Evolutionary conservation across 2,888 invertebrate species (phyloP), one percentile per base, ranked within the genome.

Genomic region (Hesperia comma): DNA sequence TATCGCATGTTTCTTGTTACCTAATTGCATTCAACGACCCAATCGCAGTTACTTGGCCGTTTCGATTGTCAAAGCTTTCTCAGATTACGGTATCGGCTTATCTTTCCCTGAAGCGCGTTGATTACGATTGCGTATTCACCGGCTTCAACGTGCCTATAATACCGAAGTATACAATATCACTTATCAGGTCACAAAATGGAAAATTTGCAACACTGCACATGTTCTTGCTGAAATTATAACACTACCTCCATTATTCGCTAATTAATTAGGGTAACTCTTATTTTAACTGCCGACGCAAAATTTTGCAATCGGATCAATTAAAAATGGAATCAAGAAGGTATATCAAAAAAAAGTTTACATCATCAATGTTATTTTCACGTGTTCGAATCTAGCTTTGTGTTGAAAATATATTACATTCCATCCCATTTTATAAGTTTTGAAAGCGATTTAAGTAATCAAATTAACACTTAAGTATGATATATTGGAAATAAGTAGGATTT

Each of bases 1-100:
- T 87, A 88, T 88, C 88, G 85, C 81, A 76, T 85, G 91, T 88
- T 88, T 91, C 91, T 88, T 86, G 82, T 91, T 91, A 88, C 91
- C 82, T 77, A 78, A 78, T 85, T 86, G 84, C 85, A 85, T 85
- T 84, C 84, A 86, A 79, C 82, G 66, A 67, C 53, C 32, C 19
- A 60, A 66, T 54, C 54, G 66, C 60, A 67, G 66, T 60, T 55
- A 55, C 66, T 61, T 55, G 54, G 43, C 46, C 66, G 37, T 33
- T 46, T 69, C 70, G 77, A 79, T 81, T 80, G 77, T 80, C 79
- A 81, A 85, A 81, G 77, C 82, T 81, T 87, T 81, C 73, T 90
- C 89, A 76, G 84, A 87, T 90, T 89, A 89, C 88, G 77, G 80
- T 80, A 77, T 83, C 78, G 76, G 79, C 75, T 77, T 80, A 83